A percentile compares a stretch with the other conserved stretches of the same genome.
Evolutionary conservation across 1,140 invertebrate species (phyloP).

Genomic region (Pseudomyrmex concolor): DNA sequence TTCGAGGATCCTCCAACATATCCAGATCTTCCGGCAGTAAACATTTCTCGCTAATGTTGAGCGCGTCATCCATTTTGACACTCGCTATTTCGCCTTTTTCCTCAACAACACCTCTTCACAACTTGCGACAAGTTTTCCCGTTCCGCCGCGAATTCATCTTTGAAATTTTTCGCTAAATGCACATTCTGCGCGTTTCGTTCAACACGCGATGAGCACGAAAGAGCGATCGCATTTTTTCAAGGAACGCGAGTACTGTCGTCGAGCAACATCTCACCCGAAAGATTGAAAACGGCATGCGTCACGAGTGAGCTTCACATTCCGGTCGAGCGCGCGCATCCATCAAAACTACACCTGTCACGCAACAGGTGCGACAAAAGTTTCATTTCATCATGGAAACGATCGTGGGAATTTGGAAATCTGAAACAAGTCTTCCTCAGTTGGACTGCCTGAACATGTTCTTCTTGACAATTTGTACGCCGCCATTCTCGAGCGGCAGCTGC

Average conservation of each 20-base stretch:
- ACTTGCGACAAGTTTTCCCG: constrained; percentile 12
- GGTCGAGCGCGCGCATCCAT: not conserved
- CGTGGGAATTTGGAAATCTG: not conserved
- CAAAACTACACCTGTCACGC: constrained; percentile 41
- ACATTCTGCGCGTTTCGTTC: not conserved
- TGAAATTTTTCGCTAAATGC: not conserved
- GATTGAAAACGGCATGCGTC: not conserved
- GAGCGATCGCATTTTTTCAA: not conserved
- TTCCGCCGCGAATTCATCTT: constrained; percentile 13
- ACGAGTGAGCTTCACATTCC: not conserved
- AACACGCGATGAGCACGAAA: not conserved
- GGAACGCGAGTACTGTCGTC: not conserved
- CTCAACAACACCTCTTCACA: not conserved
- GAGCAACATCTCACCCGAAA: not conserved
- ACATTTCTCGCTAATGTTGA: constrained; percentile 76
- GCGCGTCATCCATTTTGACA: constrained; percentile 71
- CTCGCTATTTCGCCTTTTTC: constrained; percentile 13
- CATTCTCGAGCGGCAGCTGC: constrained; percentile 47
- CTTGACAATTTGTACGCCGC: constrained; percentile 60
- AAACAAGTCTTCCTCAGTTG: not conserved
- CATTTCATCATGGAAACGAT: constrained; percentile 19
- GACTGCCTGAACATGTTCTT: constrained; percentile 43
- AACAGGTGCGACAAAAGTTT: constrained; percentile 61
- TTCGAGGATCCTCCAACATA: constrained; percentile 86
- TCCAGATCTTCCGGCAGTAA: constrained; percentile 73